Conservation (phyloP, 2,113 vertebrate genomes). For the Caranx melampygus region DNA sequence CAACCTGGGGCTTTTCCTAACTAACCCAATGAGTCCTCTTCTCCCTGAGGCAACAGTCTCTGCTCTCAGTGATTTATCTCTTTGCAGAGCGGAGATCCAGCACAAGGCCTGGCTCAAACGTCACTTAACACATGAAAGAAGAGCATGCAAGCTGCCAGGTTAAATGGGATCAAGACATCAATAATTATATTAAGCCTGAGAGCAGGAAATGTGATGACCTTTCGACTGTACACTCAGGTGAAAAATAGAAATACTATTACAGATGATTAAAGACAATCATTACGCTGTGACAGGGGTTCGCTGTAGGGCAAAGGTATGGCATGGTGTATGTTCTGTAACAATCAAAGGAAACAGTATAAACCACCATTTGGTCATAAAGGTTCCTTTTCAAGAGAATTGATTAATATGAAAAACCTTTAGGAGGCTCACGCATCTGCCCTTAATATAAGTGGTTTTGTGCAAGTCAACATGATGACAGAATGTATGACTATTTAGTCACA, state of each 20-base stretch:
- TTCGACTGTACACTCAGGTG: not conserved
- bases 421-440: too few relatives aligned
- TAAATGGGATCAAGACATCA: constrained; percentile 25
- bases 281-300: not conserved
- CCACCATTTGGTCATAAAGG: not conserved
- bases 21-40: constrained; percentile 5
- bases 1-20: constrained; percentile 19
- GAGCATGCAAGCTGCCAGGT: not conserved
- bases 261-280: not conserved
- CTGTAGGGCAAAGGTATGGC: not conserved
- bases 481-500: too few relatives aligned
- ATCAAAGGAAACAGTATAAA: not conserved
- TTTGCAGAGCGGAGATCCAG: not conserved
- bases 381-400: not conserved
- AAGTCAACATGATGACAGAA: too few relatives aligned
- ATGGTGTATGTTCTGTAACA: not conserved
- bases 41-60: not conserved
- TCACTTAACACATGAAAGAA: constrained; percentile 6
- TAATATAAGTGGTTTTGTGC: too few relatives aligned
- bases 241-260: not conserved
- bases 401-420: not conserved
- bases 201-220: not conserved
- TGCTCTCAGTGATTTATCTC: constrained; percentile 20
- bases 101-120: not conserved
- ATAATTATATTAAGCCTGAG: constrained; percentile 8